These are phyloP conservation scores for Bungarus multicinctus DNA, from an alignment of 2,113 vertebrate genomes.

Conservation along the genomic window DNA sequence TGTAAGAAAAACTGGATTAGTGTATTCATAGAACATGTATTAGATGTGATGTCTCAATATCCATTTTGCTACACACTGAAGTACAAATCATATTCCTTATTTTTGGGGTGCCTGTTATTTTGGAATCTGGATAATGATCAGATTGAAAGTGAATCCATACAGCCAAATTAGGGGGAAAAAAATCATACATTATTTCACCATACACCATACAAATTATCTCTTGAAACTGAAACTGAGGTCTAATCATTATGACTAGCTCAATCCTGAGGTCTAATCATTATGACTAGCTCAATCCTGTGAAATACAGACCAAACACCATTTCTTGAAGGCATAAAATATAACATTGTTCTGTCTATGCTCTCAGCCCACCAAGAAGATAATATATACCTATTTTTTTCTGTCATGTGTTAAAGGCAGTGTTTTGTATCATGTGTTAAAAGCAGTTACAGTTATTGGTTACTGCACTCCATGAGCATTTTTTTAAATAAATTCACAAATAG, in stretches of 20 bases:
- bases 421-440: neutral
- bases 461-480: neutral
- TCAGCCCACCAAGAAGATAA: neutral
- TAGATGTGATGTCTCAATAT: neutral
- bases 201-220: neutral
- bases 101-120: neutral
- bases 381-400: neutral
- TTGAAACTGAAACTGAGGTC: neutral
- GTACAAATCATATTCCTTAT: neutral
- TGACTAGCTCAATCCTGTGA: neutral
- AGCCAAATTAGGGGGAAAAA: neutral
- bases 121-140: neutral
- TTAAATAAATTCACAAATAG: neutral
- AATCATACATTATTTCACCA: neutral
- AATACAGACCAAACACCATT: neutral
- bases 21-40: neutral
- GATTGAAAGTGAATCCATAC: neutral
- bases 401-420: too few relatives aligned
- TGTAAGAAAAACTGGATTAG: neutral
- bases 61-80: neutral
- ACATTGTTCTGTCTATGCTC: neutral
- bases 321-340: neutral
- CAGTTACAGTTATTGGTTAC: neutral
- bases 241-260: neutral
- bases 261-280: neutral